Evolutionary conservation across 2,113 vertebrate species (phyloP).

Genomic region (Misgurnus mizolepis): DNA sequence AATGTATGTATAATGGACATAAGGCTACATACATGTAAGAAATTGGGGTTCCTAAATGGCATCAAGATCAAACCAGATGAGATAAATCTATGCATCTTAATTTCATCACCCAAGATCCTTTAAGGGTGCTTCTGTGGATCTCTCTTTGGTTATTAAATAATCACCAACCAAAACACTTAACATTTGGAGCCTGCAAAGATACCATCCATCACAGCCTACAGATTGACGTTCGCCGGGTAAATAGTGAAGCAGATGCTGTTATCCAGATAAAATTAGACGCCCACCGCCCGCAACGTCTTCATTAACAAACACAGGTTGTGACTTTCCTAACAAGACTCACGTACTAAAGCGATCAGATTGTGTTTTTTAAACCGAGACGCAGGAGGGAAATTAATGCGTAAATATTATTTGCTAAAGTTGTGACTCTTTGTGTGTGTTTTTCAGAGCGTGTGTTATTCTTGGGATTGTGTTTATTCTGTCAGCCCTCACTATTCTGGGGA

Average conservation of each 20-base stretch:
- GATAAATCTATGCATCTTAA: conserved; percentile 17
- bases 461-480: conserved; percentile 94
- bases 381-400: neutral
- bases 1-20: too few species aligned
- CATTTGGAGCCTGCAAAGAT: neutral
- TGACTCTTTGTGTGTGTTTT: conserved; percentile 48
- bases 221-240: neutral
- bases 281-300: neutral
- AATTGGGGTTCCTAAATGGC: too few species aligned
- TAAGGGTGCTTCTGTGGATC: neutral
- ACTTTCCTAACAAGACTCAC: neutral
- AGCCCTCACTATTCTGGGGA: conserved; percentile 91
- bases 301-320: neutral
- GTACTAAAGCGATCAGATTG: neutral
- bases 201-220: neutral
- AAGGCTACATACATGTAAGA: too few species aligned
- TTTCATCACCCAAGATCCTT: neutral
- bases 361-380: conserved; percentile 13
- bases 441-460: conserved; percentile 91
- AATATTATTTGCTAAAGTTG: neutral
- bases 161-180: conserved; percentile 29
- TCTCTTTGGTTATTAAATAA: conserved; percentile 24
- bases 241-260: conserved; percentile 21
- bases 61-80: neutral
- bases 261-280: conserved; percentile 9